Evolutionary conservation across 23 tunicate species (phyloP), one percentile per base, ranked within the genome.

Genomic region (Trididemnum miniatum): DNA sequence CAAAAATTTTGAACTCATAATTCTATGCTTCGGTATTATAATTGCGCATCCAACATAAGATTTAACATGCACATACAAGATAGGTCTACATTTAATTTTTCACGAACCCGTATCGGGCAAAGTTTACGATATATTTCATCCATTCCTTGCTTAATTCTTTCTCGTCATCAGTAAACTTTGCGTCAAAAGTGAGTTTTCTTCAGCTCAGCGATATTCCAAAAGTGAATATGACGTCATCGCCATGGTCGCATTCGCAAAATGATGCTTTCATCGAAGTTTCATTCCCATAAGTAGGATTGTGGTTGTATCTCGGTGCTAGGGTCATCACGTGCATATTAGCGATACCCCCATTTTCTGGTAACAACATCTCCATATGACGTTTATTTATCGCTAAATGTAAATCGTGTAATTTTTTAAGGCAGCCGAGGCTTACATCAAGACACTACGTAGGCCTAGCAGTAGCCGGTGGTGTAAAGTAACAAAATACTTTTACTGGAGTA

Each of bases 51-150:
- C n/a, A n/a, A n/a, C n/a, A n/a, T n/a, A n/a, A n/a, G n/a, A n/a
- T n/a, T n/a, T n/a, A n/a, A n/a, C n/a, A n/a, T n/a, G n/a, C n/a
- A n/a, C n/a, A n/a, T n/a, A n/a, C n/a, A n/a, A n/a, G n/a, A n/a
- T n/a, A n/a, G n/a, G n/a, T n/a, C n/a, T n/a, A n/a, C n/a, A n/a
- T n/a, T n/a, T n/a, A n/a, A n/a, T n/a, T n/a, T n/a, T n/a, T n/a
- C n/a, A n/a, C n/a, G 49, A 77, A 84, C 95, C 95, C 89, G 25
- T 84, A 65, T 22, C 52, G 71, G 9, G 85, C 85, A 60, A 89
- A 89, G 37, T 89, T 89, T 2, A 64, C 59, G 26, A 89, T 18
- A 40, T 77, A 89, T 59, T 80, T 78, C 95, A 84, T 84, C 84
- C 81, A 84, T 22, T 78, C 74, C 31, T 51, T 9, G 39, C 85